Percentiles rank a stretch among this genome's conserved stretches.
These are phyloP conservation scores for Suillia variegata DNA, from an alignment of 2,888 invertebrate species.

Conservation along the genomic window DNA sequence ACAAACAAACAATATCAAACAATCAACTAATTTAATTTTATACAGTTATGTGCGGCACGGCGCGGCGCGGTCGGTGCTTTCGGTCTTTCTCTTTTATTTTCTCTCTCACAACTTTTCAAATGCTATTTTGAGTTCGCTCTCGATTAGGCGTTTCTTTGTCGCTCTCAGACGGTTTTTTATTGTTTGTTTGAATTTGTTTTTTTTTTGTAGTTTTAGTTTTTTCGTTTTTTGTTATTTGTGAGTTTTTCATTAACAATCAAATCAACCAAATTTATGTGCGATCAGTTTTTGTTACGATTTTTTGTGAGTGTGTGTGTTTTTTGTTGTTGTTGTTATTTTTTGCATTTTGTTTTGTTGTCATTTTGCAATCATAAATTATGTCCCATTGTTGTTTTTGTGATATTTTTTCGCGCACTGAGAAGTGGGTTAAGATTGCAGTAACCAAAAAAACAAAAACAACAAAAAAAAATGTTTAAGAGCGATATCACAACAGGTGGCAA, in stretches of 20 bases:
- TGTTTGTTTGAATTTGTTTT: background rate
- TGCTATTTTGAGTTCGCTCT: no score
- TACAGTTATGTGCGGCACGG: background rate
- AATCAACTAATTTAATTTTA: constrained; percentile 3
- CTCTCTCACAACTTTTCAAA: no score
- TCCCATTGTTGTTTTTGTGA: constrained; percentile 12
- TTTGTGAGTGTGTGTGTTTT: constrained; percentile 28
- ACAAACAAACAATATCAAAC: no score
- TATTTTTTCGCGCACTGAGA: constrained; percentile 34
- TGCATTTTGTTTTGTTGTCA: background rate
- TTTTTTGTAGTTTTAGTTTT: constrained; percentile 5
- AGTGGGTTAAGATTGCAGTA: constrained; percentile 48
- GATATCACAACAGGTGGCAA: no score
- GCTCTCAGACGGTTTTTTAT: background rate
- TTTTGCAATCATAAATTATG: constrained; percentile 21
- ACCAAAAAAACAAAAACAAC: constrained; percentile 28
- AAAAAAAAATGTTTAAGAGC: no score
- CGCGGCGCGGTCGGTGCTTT: background rate
- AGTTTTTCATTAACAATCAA: constrained; percentile 42
- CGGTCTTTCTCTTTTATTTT: no score
- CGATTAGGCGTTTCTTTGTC: background rate
- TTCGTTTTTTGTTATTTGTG: constrained; percentile 12
- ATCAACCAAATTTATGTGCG: constrained; percentile 43
- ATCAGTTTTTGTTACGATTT: constrained; percentile 28
- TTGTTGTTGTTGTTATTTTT: background rate